Evolutionary conservation across 2,888 invertebrate species (phyloP), one percentile per base, ranked within the genome.

Genomic region (Drosophila mulleri): DNA sequence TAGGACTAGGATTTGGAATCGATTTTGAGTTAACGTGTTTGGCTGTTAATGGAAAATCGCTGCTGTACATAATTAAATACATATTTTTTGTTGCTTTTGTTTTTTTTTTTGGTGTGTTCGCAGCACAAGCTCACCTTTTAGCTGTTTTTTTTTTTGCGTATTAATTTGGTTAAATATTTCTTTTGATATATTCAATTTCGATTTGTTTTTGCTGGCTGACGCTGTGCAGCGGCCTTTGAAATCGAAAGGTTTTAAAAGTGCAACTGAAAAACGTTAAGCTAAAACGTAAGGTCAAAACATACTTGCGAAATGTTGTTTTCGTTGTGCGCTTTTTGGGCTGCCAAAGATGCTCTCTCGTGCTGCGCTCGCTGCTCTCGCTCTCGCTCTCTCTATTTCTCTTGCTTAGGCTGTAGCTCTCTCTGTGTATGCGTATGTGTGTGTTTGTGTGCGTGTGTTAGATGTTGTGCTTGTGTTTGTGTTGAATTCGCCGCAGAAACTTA

Each of bases 401-500:
- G 67, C 64, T 64, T 50, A 53, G 65, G 67, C 47, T 65, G 29
- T 57, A 48, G 29, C 11, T 60, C 48, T 48, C 48, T 48, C 48
- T 48, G n/a, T 11, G n/a, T 29, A 54, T 63, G 12, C 60, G 8
- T 54, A 26, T 37, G 20, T 26, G 37, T 41, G 41, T 14, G 59
- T n/a, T n/a, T 50, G 58, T 29, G 45, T 58, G 32, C 35, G 23
- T 58, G 37, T 6, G 37, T 69, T 56, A 9, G 9, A 32, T 32
- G 32, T 3, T 11, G 32, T 32, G 32, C 32, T 32, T 32, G 32
- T 72, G 44, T 50, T 42, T 61, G 54, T 58, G 42, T 67, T 76
- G 78, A 85, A 85, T 84, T 84, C 84, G 84, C 84, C 86, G 84
- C 66, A 83, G 67, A 47, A 52, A 68, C 83, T 77, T 59, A 57